Evolutionary conservation across 2,797 vertebrate species (phyloP), one percentile per base, ranked within the genome.

Genomic region (Ptychobarbus kaznakovi): DNA sequence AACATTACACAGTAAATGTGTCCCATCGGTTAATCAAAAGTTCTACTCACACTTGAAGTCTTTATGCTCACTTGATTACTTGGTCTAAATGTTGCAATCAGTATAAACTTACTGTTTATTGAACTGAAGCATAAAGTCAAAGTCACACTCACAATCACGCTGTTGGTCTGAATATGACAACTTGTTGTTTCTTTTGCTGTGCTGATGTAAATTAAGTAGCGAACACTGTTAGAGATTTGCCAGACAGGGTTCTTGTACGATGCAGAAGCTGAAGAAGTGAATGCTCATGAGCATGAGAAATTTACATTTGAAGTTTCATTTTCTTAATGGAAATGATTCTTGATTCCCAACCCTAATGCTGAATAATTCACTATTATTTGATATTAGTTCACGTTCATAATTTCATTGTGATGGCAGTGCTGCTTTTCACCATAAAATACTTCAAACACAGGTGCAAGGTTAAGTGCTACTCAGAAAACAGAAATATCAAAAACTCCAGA

Each of bases 401-500:
- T 78, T 77, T 28, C 65, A 28, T 44, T 56, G n/a, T 7, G 12
- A 44, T 28, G n/a, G 6, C 38, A 69, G 46, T 32, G 22, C 63
- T 44, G 44, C 63, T 68, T 83, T 53, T 77, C n/a, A 28, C 11
- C 32, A 56, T 15, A 22, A 77, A 42, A 51, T 22, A 20, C 44
- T 76, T 61, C 58, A 68, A 83, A 83, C 73, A 56, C 44, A 53
- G 25, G 72, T 61, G 13, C 35, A 3, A 68, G 35, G 61, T 76
- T 84, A 77, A 78, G 74, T 58, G 82, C 65, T 70, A 22, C 35
- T 68, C 18, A 70, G 58, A 12, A 77, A 68, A 84, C 65, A 16
- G 63, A 83, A 46, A 69, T 56, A 56, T 56, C 35, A 44, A 44
- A 83, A 84, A 69, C 35, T 56, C 10, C 63, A 77, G 35, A 83